A percentile compares a stretch with the other conserved stretches of the same genome.
phyloP scores from a whole-genome alignment of 37 sponge, comb jelly and placozoan genomes.

The Amphimedon queenslandica region DNA sequence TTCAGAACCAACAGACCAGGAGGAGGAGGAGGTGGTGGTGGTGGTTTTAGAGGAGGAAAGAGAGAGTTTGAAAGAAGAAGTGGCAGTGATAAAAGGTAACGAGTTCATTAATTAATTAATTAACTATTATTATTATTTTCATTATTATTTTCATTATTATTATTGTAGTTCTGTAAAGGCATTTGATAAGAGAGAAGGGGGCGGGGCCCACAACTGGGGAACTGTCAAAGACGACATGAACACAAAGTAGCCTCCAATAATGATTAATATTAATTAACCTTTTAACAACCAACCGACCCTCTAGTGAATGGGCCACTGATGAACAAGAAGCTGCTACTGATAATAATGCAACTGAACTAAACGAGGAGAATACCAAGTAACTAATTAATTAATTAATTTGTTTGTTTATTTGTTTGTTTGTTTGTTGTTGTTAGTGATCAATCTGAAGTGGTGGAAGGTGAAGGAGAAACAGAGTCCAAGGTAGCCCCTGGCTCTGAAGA shows the following conservation, averaged over 20 bases:
- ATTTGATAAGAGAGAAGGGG: constrained; percentile 81
- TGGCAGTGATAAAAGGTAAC: constrained; percentile 81
- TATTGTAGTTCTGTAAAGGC: constrained; percentile 62
- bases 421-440: neutral
- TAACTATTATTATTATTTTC: neutral
- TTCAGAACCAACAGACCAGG: constrained; percentile 7
- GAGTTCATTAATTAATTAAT: neutral
- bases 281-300: too few relatives aligned
- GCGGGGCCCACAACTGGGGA: constrained; percentile 92
- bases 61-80: constrained; percentile 86
- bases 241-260: constrained; percentile 8
- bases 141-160: neutral
- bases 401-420: neutral
- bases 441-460: neutral
- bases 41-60: constrained; percentile 51
- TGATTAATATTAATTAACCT: too few relatives aligned
- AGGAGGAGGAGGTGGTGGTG: constrained; percentile 4
- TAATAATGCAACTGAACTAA: too few relatives aligned
- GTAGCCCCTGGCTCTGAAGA: neutral
- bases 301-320: neutral
- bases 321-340: neutral
- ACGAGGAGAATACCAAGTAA: too few relatives aligned
- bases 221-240: constrained; percentile 51
- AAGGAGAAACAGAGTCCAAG: neutral
- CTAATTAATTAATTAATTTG: too few relatives aligned